A percentile compares a stretch with the other conserved stretches of the same genome.
Conservation (phyloP, 2,797 vertebrate genomes). For the Poecilia velifera region DNA sequence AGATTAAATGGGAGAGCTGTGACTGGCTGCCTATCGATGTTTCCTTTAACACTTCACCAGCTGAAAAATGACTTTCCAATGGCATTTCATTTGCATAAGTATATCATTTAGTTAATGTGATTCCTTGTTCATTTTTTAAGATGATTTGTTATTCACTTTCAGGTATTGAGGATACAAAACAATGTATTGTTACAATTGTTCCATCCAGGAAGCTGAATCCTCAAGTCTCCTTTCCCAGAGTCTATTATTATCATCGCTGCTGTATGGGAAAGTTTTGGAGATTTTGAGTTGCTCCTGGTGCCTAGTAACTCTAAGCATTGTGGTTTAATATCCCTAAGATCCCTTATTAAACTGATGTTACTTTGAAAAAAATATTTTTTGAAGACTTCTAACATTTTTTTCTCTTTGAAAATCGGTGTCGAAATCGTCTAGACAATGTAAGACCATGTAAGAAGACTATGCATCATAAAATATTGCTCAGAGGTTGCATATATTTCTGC, state of each 20-base stretch:
- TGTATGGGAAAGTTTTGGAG: not conserved
- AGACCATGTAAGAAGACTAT: not conserved
- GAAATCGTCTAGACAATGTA: not conserved
- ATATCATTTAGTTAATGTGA: not conserved
- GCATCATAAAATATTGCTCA: not conserved
- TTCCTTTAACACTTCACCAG: not conserved
- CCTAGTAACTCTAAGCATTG: not conserved
- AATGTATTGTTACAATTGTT: not conserved
- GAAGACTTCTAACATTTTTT: not conserved
- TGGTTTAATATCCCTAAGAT: not conserved
- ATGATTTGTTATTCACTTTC: not conserved
- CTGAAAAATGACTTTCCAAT: not conserved
- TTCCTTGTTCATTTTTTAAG: not conserved
- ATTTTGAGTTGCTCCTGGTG: not conserved
- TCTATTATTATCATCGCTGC: not conserved
- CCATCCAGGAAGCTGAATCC: not conserved
- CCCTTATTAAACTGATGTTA: not conserved
- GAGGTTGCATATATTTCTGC: not conserved
- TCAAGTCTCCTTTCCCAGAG: not conserved
- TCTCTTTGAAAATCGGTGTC: not conserved
- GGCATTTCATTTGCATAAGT: not conserved
- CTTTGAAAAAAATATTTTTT: not conserved
- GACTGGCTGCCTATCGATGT: not conserved
- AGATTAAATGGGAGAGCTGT: not conserved
- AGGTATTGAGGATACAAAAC: not conserved